These are phyloP conservation scores for Tautogolabrus adspersus DNA, from an alignment of 2,113 vertebrate species.

Conservation along the genomic window DNA sequence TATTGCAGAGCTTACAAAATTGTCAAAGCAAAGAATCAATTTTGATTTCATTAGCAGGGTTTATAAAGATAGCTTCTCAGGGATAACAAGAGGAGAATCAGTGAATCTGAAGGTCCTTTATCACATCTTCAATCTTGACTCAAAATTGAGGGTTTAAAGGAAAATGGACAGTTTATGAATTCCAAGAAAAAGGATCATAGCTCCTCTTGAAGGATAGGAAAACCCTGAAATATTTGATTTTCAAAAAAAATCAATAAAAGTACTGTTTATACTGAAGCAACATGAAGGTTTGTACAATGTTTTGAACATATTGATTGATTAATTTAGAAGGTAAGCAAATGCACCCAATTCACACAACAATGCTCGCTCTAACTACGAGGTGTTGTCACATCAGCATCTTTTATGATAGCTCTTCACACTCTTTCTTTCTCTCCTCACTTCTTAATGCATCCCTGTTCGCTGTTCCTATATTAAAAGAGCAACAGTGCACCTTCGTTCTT, in stretches of 20 bases:
- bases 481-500: neutral
- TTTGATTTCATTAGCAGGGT: neutral
- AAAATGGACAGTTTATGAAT: slow-evolving; percentile 11
- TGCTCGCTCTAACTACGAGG: slow-evolving; percentile 3
- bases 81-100: slow-evolving; percentile 1
- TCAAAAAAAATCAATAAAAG: slow-evolving; percentile 13
- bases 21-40: slow-evolving; percentile 13
- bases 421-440: neutral
- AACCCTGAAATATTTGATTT: slow-evolving; percentile 6
- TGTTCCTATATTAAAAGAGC: slow-evolving; percentile 3
- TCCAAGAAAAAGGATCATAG: neutral
- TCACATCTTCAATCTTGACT: slow-evolving; percentile 44
- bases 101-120: slow-evolving; percentile 26
- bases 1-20: neutral
- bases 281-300: slow-evolving; percentile 1
- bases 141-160: slow-evolving; percentile 24
- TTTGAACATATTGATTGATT: slow-evolving; percentile 1
- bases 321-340: neutral
- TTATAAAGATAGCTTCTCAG: neutral
- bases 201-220: neutral
- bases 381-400: slow-evolving; percentile 15
- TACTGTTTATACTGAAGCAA: slow-evolving; percentile 8
- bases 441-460: neutral
- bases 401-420: neutral
- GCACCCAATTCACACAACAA: slow-evolving; percentile 14